A percentile compares a stretch with the other conserved stretches of the same genome.
phyloP scores from a whole-genome alignment of 1,140 invertebrate species.

The Latrodectus geometricus region DNA sequence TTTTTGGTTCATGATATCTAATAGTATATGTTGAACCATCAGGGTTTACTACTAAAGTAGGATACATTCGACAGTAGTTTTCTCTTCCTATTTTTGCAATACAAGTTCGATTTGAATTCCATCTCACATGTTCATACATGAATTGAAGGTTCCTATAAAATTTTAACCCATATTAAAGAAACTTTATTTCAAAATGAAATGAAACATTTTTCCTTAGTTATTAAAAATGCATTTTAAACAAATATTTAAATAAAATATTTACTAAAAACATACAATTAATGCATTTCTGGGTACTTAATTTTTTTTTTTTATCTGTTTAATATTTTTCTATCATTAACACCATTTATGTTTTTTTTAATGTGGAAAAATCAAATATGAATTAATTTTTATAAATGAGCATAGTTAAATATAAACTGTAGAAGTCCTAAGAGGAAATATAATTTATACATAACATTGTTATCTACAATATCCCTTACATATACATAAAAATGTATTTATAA shows the following conservation, averaged over 20 bases:
- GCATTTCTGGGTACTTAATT: not conserved
- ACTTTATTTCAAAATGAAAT: not conserved
- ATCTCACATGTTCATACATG: slow-evolving; percentile 23
- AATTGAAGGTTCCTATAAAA: not conserved
- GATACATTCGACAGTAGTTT: slow-evolving; percentile 79
- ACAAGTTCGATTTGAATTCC: slow-evolving; percentile 76
- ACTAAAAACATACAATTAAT: not conserved
- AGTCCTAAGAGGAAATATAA: no score
- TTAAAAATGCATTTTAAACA: no score
- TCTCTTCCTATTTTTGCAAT: slow-evolving; percentile 79
- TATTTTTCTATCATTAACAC: not conserved
- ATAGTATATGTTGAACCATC: slow-evolving; percentile 88
- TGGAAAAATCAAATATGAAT: no score
- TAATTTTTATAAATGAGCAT: no score
- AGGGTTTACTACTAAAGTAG: slow-evolving; percentile 79
- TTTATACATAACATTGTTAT: no score
- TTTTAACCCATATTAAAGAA: not conserved
- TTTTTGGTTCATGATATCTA: slow-evolving; percentile 83
- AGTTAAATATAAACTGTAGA: no score
- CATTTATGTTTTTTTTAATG: not conserved
- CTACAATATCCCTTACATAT: no score
- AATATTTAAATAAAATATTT: no score
- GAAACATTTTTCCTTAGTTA: not conserved
- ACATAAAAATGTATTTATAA: no score
- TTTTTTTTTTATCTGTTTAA: not conserved